phyloP scores from a whole-genome alignment of 2,113 vertebrate genomes.

The Lamprotornis superbus region DNA sequence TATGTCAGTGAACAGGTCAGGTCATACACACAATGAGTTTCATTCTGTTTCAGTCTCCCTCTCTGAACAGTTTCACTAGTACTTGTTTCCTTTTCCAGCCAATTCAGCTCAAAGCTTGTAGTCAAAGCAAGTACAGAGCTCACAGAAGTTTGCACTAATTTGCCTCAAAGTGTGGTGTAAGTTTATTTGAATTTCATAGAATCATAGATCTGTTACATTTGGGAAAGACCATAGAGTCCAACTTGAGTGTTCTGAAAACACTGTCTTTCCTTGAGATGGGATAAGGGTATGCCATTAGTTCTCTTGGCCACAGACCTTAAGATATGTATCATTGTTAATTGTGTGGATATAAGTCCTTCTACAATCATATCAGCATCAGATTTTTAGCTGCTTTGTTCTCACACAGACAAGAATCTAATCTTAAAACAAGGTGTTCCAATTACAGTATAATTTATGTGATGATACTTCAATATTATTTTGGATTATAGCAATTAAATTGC shows the following conservation, averaged over 20 bases:
- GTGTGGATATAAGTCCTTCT: neutral
- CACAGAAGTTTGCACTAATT: neutral
- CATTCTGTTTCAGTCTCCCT: neutral
- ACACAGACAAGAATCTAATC: neutral
- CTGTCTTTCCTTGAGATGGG: neutral
- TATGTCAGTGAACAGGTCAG: neutral
- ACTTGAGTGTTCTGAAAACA: neutral
- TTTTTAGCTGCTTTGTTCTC: neutral
- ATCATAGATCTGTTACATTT: neutral
- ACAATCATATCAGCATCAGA: neutral
- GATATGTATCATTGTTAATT: neutral
- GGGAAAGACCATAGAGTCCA: neutral
- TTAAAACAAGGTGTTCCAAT: neutral
- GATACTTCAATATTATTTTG: neutral
- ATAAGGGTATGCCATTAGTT: neutral
- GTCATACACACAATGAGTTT: neutral
- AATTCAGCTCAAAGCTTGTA: neutral
- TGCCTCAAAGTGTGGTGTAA: neutral
- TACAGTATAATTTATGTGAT: neutral
- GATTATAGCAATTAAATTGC: neutral
- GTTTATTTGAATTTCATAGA: neutral
- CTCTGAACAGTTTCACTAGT: neutral
- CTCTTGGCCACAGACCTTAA: neutral
- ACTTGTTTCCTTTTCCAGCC: neutral
- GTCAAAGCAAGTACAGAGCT: neutral